Evolutionary conservation across 2,113 vertebrate genomes (phyloP).

Genomic region (Neopipo cinnamomea): DNA sequence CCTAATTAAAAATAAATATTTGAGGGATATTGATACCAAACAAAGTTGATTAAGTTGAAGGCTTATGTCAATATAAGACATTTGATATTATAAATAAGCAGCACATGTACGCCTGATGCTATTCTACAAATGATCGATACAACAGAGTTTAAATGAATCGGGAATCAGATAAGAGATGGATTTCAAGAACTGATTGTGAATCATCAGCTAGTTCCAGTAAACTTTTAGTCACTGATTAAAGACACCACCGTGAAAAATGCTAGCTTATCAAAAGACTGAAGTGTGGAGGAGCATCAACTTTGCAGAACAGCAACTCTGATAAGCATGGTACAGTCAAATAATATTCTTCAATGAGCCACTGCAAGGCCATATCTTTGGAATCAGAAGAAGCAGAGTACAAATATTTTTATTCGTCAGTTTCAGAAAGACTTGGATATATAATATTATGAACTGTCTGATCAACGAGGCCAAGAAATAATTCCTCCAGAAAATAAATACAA

Average conservation of each 20-base stretch:
- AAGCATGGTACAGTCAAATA: neutral
- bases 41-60: neutral
- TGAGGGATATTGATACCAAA: neutral
- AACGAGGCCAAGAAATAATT: neutral
- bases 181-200: neutral
- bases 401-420: neutral
- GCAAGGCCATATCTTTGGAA: neutral
- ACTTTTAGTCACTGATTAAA: neutral
- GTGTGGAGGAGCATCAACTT: neutral
- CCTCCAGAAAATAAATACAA: neutral
- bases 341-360: neutral
- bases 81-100: neutral
- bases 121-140: neutral
- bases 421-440: neutral
- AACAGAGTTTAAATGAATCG: neutral
- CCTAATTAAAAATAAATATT: slow-evolving; percentile 13
- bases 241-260: neutral
- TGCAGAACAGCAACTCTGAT: neutral
- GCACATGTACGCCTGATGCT: neutral
- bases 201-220: neutral
- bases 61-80: neutral
- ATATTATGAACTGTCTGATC: neutral
- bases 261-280: neutral
- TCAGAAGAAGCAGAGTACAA: neutral
- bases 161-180: neutral